phyloP scores from a whole-genome alignment of 1,140 invertebrate genomes.

The Zophobas morio region DNA sequence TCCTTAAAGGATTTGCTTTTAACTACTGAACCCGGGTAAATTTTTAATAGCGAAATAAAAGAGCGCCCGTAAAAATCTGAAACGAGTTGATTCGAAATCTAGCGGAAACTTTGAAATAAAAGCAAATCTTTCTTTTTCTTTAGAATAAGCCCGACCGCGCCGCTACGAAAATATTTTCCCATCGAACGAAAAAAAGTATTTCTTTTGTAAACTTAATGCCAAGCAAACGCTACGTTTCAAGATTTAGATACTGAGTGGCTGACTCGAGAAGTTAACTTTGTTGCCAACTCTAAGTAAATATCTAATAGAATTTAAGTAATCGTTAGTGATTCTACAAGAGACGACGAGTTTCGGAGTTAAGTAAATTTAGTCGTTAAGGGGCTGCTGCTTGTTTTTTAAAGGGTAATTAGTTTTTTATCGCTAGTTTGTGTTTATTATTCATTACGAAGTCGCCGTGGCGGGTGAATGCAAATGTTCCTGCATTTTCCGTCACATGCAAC shows the following conservation, averaged over 20 bases:
- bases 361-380: no score
- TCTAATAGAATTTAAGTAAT: slow-evolving; percentile 15
- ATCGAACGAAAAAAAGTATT: slow-evolving; percentile 2
- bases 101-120: not conserved
- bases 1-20: not conserved
- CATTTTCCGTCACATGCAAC: no score
- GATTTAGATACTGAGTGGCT: not conserved
- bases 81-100: not conserved
- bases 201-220: slow-evolving; percentile 5
- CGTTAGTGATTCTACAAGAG: not conserved
- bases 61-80: not conserved
- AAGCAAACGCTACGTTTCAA: not conserved
- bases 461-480: no score
- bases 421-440: no score
- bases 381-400: no score
- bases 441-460: no score
- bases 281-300: slow-evolving; percentile 14
- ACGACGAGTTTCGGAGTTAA: no score
- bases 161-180: slow-evolving; percentile 3
- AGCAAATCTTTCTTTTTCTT: not conserved
- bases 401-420: no score
- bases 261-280: slow-evolving; percentile 7
- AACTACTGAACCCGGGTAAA: not conserved
- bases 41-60: not conserved
- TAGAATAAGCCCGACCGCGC: not conserved